Evolutionary conservation across 1,140 invertebrate species (phyloP).

Genomic region (Danaus melanippus): DNA sequence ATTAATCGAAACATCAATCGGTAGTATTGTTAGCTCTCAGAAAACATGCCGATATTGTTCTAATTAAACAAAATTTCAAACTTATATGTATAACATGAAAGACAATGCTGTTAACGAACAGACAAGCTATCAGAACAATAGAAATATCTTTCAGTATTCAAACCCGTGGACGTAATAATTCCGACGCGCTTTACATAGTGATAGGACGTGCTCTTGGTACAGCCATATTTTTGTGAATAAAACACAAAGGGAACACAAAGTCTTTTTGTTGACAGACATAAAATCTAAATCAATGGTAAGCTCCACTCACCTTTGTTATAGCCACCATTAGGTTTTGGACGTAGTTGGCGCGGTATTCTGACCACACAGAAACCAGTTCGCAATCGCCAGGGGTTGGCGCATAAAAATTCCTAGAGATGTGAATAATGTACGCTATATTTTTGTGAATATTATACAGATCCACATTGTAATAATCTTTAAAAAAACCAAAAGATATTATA

Average conservation of each 20-base stretch:
- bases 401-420: constrained; percentile 51
- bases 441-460: too few relatives aligned
- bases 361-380: constrained; percentile 28
- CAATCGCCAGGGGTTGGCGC: constrained; percentile 30
- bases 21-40: too few relatives aligned
- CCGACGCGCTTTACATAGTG: constrained; percentile 36
- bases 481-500: too few relatives aligned
- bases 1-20: too few relatives aligned
- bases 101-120: not conserved
- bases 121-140: constrained; percentile 33
- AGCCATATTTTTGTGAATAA: constrained; percentile 52
- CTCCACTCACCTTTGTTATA: constrained; percentile 61
- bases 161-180: constrained; percentile 38
- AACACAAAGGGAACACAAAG: constrained; percentile 55
- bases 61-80: too few relatives aligned
- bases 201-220: constrained; percentile 37
- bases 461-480: too few relatives aligned
- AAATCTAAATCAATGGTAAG: constrained; percentile 68
- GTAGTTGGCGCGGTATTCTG: constrained; percentile 35
- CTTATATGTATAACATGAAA: too few relatives aligned
- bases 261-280: constrained; percentile 53
- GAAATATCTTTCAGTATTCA: constrained; percentile 55
- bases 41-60: too few relatives aligned
- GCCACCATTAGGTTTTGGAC: constrained; percentile 47
- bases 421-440: constrained; percentile 15